Percentiles rank a stretch among this genome's conserved stretches.
phyloP scores from a whole-genome alignment of 2,797 vertebrate species.

The Trachurus trachurus region DNA sequence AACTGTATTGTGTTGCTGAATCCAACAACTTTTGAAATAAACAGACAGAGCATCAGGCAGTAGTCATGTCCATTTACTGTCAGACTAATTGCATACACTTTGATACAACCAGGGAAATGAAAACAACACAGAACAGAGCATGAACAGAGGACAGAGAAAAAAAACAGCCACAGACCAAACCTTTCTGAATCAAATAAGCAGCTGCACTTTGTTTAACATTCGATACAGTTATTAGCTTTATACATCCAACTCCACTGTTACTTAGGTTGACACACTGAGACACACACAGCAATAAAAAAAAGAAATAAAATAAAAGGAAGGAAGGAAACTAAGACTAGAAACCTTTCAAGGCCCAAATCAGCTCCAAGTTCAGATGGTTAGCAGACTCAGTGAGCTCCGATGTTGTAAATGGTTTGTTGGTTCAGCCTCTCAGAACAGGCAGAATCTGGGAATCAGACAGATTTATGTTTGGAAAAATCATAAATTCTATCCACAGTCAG shows the following conservation, averaged over 20 bases:
- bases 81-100: conserved; percentile 38
- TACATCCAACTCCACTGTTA: conserved; percentile 29
- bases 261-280: conserved; percentile 68
- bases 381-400: neutral
- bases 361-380: neutral
- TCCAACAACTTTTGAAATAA: neutral
- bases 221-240: conserved; percentile 17
- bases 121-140: conserved; percentile 23
- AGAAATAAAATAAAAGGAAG: too few relatives aligned
- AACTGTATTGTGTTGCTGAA: neutral
- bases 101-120: conserved; percentile 49
- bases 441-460: too few relatives aligned
- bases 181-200: neutral
- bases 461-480: too few relatives aligned
- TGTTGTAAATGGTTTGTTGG: neutral
- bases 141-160: conserved; percentile 13
- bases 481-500: too few relatives aligned
- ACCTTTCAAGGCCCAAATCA: neutral
- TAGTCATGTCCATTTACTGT: conserved; percentile 68
- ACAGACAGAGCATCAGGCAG: conserved; percentile 37
- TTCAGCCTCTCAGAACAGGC: neutral
- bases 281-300: too few relatives aligned
- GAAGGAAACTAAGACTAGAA: neutral
- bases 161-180: too few relatives aligned
- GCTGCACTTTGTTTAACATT: conserved; percentile 29